Conservation (phyloP, 2,888 invertebrate species). For the Gerris lacustris region DNA sequence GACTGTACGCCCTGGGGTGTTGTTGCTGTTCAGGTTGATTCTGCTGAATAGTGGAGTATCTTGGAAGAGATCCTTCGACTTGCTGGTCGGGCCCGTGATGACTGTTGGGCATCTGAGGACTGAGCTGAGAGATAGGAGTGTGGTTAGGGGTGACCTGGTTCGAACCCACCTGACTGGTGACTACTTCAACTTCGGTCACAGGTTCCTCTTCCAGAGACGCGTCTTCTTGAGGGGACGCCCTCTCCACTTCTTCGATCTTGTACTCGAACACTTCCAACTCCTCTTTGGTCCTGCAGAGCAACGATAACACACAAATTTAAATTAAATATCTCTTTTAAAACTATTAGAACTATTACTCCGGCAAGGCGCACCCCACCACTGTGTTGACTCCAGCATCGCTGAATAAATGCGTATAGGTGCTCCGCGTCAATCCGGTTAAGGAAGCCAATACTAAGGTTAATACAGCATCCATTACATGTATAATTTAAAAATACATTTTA, state of each 20-base stretch:
- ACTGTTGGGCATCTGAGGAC: not conserved
- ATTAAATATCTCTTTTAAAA: not conserved
- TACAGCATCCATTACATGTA: too few species aligned
- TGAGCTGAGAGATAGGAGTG: not conserved
- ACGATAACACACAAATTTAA: not conserved
- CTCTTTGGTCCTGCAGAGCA: conserved; percentile 10
- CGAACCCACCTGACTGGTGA: not conserved
- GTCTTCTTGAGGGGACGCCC: not conserved
- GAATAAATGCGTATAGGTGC: too few species aligned
- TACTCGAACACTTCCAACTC: conserved; percentile 17
- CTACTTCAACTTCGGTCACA: not conserved
- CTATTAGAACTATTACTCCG: too few species aligned
- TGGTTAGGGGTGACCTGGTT: not conserved
- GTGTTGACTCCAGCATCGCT: too few species aligned
- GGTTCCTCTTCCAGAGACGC: not conserved
- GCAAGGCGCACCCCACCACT: too few species aligned
- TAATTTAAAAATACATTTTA: too few species aligned
- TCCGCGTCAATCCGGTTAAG: too few species aligned
- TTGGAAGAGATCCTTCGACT: not conserved
- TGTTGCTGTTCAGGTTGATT: not conserved
- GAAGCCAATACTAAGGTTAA: too few species aligned
- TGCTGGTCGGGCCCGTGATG: not conserved
- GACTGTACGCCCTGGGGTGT: not conserved
- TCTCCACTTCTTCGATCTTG: conserved; percentile 11
- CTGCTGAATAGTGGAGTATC: conserved; percentile 6